phyloP scores from a whole-genome alignment of 2,797 vertebrate species.

The Synaphobranchus kaupii region DNA sequence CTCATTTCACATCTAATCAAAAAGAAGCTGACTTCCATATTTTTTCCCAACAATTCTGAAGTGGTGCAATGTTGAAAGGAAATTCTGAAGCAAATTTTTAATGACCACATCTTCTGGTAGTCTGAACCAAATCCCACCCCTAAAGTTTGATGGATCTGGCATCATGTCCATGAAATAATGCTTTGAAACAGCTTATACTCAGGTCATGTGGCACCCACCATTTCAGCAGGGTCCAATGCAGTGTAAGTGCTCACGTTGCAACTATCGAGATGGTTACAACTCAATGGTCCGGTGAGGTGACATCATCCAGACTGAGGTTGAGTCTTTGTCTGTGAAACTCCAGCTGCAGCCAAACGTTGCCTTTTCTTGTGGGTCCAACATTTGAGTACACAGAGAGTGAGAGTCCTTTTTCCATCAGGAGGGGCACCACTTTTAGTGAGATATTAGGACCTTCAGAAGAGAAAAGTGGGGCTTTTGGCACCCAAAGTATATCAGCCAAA shows the following conservation, averaged over 20 bases:
- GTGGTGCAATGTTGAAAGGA: background rate
- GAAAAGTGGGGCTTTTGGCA: background rate
- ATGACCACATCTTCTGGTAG: background rate
- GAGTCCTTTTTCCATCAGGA: background rate
- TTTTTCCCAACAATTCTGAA: background rate
- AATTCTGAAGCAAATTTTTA: background rate
- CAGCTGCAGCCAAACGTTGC: background rate
- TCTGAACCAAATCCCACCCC: background rate
- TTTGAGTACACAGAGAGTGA: background rate
- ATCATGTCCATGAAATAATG: background rate
- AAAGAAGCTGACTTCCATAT: background rate
- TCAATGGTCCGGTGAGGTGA: background rate
- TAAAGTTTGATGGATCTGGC: background rate
- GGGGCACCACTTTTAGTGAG: background rate
- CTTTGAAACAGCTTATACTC: background rate
- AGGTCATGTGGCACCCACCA: background rate
- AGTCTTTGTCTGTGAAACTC: background rate
- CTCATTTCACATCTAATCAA: background rate
- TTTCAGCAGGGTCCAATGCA: background rate
- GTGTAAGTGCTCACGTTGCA: background rate
- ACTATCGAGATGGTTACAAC: background rate
- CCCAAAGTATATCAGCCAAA: background rate
- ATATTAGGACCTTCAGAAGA: background rate
- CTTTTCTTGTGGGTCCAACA: background rate
- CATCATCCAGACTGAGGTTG: background rate